Conservation (phyloP, 1,140 invertebrate species). For the Pissodes strobi region DNA sequence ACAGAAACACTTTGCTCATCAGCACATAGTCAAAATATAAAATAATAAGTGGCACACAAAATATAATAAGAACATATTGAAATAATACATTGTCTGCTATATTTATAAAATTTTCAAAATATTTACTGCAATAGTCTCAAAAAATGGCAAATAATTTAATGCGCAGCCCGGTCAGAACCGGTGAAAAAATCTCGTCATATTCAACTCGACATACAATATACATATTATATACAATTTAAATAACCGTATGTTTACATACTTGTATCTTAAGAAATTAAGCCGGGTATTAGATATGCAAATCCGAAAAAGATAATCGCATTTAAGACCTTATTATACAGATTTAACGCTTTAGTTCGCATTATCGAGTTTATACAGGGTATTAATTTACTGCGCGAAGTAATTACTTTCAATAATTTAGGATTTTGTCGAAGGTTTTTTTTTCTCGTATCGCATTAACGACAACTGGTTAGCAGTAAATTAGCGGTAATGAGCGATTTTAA, state of each 20-base stretch:
- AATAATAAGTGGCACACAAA: too few relatives aligned
- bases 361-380: not conserved
- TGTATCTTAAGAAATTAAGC: not conserved
- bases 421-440: not conserved
- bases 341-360: not conserved
- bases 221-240: not conserved
- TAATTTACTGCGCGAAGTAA: not conserved
- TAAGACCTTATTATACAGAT: slow-evolving; percentile 3
- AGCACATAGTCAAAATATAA: too few relatives aligned
- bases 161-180: not conserved
- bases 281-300: slow-evolving; percentile 1
- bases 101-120: too few relatives aligned
- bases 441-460: not conserved
- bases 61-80: too few relatives aligned
- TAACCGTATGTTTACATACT: not conserved
- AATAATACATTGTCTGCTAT: too few relatives aligned
- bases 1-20: too few relatives aligned
- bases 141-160: not conserved
- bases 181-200: too few relatives aligned
- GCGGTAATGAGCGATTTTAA: not conserved
- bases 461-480: not conserved
- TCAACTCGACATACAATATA: too few relatives aligned
- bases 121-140: too few relatives aligned
- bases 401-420: slow-evolving; percentile 14
- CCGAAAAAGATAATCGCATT: slow-evolving; percentile 3